Evolutionary conservation across 1,140 invertebrate genomes (phyloP), one percentile per base, ranked within the genome.

Genomic region (Nylanderia fulva): DNA sequence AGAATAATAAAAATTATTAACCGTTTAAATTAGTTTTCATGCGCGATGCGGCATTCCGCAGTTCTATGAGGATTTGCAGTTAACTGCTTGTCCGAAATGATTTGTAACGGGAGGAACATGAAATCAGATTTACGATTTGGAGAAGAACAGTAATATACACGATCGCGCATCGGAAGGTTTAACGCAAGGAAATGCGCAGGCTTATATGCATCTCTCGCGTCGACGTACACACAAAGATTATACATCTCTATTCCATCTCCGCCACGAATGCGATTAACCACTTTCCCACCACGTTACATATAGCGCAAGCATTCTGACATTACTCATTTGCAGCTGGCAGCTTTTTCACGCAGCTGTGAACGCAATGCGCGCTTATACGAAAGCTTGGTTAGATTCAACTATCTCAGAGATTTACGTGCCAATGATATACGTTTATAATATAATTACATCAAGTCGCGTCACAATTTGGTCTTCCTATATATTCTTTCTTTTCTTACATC

Each of bases 311-410:
- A 68, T 48, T 54, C 76, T 45, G 52, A 82, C 77, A 82, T 82
- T 72, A 82, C 66, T 82, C 77, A 82, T 82, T 82, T 72, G 77
- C 77, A 82, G 77, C 77, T 72, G 77, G 66, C 66, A 66, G 66
- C 77, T 82, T 82, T 82, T 82, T 82, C 77, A 80, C 69, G 52
- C 77, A 58, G 64, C 77, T 58, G 64, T 36, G 36, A 80, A 66
- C 18, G 63, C 63, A 61, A 18, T 8, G 11, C 29, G 60, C 75
- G 33, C 61, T 66, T 27, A 29, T 13, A 45, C 48, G 66, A 71
- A 58, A 72, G 77, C 66, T 42, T 8, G 66, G 39, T 36, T 18
- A 39, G 77, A 82, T 82, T 82, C 58, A 82, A 21, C 77, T 56
- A 72, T 58, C 66, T 33, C 54, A 7, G 39, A 82, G 77, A 82